phyloP scores from a whole-genome alignment of 2,888 invertebrate genomes.

The Notodonta dromedarius region DNA sequence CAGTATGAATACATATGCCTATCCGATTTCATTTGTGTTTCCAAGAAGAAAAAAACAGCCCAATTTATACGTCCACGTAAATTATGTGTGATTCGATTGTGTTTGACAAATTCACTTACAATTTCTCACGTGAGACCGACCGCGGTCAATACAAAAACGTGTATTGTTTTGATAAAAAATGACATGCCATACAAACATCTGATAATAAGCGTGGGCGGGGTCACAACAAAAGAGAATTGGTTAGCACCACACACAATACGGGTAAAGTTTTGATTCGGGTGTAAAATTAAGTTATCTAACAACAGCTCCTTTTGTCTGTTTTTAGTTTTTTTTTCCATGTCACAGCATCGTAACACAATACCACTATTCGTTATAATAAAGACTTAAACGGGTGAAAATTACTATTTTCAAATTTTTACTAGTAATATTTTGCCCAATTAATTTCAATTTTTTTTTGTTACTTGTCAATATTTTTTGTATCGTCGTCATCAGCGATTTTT shows the following conservation, averaged over 20 bases:
- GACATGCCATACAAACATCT: conserved; percentile 78
- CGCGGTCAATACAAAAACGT: conserved; percentile 59
- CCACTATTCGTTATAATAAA: conserved; percentile 69
- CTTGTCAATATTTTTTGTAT: conserved; percentile 23
- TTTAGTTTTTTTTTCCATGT: conserved; percentile 65
- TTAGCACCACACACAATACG: conserved; percentile 79
- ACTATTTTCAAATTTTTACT: conserved; percentile 40
- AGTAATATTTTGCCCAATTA: conserved; percentile 42
- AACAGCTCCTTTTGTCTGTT: conserved; percentile 64
- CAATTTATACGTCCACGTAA: conserved; percentile 65
- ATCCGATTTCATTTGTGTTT: conserved; percentile 7
- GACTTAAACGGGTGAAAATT: conserved; percentile 53
- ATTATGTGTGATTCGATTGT: conserved; percentile 63
- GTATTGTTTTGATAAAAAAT: conserved; percentile 84
- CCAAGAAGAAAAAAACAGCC: conserved; percentile 19
- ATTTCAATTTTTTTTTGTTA: conserved; percentile 11
- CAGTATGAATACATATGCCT: background rate
- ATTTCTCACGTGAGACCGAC: conserved; percentile 57
- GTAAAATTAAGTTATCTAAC: conserved; percentile 81
- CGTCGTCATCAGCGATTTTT: conserved; percentile 12
- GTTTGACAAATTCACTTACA: conserved; percentile 67
- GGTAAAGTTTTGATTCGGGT: conserved; percentile 75
- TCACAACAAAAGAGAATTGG: conserved; percentile 77
- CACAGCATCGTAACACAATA: conserved; percentile 56
- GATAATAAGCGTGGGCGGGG: conserved; percentile 81